Conservation (phyloP, 2,888 invertebrate species). For the Pyrrhia umbra region DNA sequence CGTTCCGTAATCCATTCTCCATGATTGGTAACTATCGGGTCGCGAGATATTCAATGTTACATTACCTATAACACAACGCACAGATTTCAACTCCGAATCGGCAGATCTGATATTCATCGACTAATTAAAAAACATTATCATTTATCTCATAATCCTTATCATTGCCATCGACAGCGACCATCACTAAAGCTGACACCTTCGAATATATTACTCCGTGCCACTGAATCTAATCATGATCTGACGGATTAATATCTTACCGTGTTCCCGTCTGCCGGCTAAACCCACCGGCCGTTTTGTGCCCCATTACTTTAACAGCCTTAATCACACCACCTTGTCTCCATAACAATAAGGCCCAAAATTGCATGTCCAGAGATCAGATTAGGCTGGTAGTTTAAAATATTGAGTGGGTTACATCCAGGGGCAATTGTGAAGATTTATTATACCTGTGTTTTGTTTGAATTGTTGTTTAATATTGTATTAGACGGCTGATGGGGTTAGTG, state of each 20-base stretch:
- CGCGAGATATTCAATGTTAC: too few relatives aligned
- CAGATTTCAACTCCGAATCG: background rate
- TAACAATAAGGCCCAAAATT: conserved; percentile 55
- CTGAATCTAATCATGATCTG: conserved; percentile 89
- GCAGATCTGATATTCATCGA: conserved; percentile 14
- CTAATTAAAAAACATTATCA: conserved; percentile 37
- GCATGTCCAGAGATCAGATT: conserved; percentile 16
- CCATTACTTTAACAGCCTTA: conserved; percentile 65
- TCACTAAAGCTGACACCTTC: conserved; percentile 79
- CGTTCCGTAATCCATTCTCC: too few relatives aligned
- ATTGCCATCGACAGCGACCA: conserved; percentile 67
- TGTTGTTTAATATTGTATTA: conserved; percentile 86
- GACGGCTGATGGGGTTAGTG: conserved; percentile 64
- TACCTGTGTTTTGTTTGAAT: conserved; percentile 84
- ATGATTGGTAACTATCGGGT: too few relatives aligned
- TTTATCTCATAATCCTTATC: conserved; percentile 29
- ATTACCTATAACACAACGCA: too few relatives aligned
- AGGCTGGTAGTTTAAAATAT: conserved; percentile 63
- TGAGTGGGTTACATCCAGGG: conserved; percentile 62
- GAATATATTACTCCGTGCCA: conserved; percentile 88
- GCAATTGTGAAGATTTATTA: conserved; percentile 84
- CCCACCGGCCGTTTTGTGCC: conserved; percentile 78
- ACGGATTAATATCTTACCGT: conserved; percentile 87
- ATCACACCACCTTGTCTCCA: conserved; percentile 51
- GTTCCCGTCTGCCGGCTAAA: conserved; percentile 77